These are phyloP conservation scores for Hozukius guyotensis DNA, from an alignment of 2,797 vertebrate species.

Conservation along the genomic window DNA sequence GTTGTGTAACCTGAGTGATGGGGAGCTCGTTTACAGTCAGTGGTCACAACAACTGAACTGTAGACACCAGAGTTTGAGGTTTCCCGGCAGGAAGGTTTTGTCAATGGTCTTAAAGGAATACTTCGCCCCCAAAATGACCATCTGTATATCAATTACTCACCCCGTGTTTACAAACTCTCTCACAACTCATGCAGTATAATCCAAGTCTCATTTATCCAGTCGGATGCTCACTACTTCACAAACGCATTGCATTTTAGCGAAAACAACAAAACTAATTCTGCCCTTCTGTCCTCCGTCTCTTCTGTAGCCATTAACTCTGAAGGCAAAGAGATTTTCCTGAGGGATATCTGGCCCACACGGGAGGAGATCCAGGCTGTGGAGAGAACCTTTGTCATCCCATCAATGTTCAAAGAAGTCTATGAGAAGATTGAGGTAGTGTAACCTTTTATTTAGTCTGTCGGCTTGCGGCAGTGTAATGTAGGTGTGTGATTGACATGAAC, in stretches of 20 bases:
- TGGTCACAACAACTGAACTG: not conserved
- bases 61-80: not conserved
- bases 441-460: not conserved
- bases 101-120: not conserved
- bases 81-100: not conserved
- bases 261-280: not conserved
- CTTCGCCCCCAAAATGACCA: too few species aligned
- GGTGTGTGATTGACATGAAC: fast-evolving
- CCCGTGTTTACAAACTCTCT: too few species aligned
- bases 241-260: too few species aligned
- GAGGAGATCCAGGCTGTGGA: conserved; percentile 95
- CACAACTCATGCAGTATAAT: too few species aligned
- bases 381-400: conserved; percentile 91
- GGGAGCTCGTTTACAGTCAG: not conserved
- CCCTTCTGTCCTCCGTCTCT: not conserved
- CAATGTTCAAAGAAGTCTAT: conserved; percentile 98
- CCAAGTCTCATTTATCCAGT: too few species aligned
- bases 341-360: conserved; percentile 95
- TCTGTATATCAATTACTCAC: too few species aligned
- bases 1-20: not conserved
- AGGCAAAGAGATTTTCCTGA: conserved; percentile 90
- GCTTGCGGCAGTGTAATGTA: not conserved
- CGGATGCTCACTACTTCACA: too few species aligned
- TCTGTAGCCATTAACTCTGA: conserved; percentile 82
- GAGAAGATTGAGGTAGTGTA: conserved; percentile 92